Base-by-base conservation (phyloP, 2,888 invertebrate species). In the Agapetus fuscipes region DNA sequence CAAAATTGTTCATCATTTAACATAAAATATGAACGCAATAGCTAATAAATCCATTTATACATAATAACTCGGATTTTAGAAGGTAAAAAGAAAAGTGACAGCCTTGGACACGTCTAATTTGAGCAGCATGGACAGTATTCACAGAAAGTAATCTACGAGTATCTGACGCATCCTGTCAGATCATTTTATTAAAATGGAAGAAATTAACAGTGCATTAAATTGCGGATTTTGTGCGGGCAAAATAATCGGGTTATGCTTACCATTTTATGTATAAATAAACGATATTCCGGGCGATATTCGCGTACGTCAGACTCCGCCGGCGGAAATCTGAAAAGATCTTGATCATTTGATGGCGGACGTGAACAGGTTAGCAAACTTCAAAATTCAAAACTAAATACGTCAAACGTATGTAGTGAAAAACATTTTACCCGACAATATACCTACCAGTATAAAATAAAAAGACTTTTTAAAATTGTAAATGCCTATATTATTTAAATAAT, bases 1-100 rank as follows among this genome's bases (percentile, higher is more conserved):
- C 70, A 56, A 6, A 20, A 24, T 32, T 52, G 58, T 54, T 70
- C 69, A 69, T 70, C 69, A 70, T 59, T 30, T 37, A 20, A 20
- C 20, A 20, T 6, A 20, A 20, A 20, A n/a, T n/a, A n/a, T n/a
- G n/a, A n/a, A n/a, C n/a, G n/a, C n/a, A n/a, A n/a, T n/a, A n/a
- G n/a, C n/a, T n/a, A n/a, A n/a, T n/a, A n/a, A n/a, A n/a, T n/a
- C n/a, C n/a, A n/a, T n/a, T n/a, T n/a, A n/a, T n/a, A n/a, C n/a
- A n/a, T n/a, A n/a, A n/a, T n/a, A n/a, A n/a, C n/a, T n/a, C n/a
- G n/a, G n/a, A n/a, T n/a, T n/a, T n/a, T n/a, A n/a, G n/a, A n/a
- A n/a, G n/a, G n/a, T n/a, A n/a, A n/a, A n/a, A n/a, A n/a, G n/a
- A n/a, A n/a, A n/a, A n/a, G n/a, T n/a, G n/a, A n/a, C n/a, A n/a